Base-by-base conservation (phyloP, 2,888 invertebrate genomes). In the Octonoba sinensis region DNA sequence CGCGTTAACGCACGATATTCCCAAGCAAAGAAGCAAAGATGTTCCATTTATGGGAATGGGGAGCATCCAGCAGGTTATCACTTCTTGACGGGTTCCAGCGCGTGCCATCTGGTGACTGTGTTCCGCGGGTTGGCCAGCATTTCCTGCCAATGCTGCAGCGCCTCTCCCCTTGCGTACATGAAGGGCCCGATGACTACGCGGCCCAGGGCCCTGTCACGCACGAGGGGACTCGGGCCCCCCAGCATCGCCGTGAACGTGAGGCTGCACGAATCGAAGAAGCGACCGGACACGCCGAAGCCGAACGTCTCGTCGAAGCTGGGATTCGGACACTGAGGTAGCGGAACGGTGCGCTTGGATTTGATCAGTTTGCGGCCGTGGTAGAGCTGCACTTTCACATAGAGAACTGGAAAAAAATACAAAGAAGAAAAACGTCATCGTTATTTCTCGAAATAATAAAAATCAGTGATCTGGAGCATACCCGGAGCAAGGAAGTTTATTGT, bases 141-240 rank as follows among this genome's bases (percentile, higher is more conserved):
- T 69, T 88, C 87, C 83, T 88, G 87, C 88, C 88, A 88, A 77
- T 88, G 88, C 13, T 86, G 84, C 16, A 88, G 86, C 62, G 87
- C 87, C 56, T 87, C 87, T 0, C 88, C 88, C 0, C 87, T 86
- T 1, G 88, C 87, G 81, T 86, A 88, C 87, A 88, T 87, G 83
- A 88, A 88, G 2, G 88, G 86, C 3, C 88, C 88, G 24, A 88
- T 79, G 22, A 86, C 85, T 36, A 87, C 86, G 54, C 86, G 84
- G 13, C 88, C 88, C 54, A 87, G 86, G 73, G 87, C 86, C 54
- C 85, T 75, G 70, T 87, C 87, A 56, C 66, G 85, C 81, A 22
- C 84, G 72, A 27, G 75, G 76, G 83, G 22, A 65, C 78, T 59
- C 16, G 65, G 46, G 77, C 77, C 65, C 65, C 82, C 24, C 81